These are phyloP conservation scores for Semaprochilodus insignis DNA, from an alignment of 2,797 vertebrate species.

Conservation along the genomic window DNA sequence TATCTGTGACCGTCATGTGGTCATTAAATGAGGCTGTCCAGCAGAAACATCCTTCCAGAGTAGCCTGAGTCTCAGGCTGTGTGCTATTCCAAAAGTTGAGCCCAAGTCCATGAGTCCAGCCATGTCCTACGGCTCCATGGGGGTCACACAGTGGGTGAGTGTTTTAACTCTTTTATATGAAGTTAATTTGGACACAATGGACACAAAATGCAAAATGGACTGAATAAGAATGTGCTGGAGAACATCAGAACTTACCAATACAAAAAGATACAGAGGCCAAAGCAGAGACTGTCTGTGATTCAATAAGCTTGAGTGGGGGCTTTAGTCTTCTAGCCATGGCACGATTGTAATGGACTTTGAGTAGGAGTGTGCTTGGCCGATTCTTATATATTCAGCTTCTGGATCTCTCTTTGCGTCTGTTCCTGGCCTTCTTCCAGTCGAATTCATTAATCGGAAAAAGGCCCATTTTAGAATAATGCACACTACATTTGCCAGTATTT, in stretches of 20 bases:
- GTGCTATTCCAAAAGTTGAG: not conserved
- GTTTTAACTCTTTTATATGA: not conserved
- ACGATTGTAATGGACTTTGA: not conserved
- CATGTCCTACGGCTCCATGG: slow-evolving; percentile 51
- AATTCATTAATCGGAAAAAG: too few relatives aligned
- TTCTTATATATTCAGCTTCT: too few relatives aligned
- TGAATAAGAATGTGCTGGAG: not conserved
- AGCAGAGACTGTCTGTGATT: too few relatives aligned
- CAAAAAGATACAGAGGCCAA: not conserved
- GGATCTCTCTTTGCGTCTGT: too few relatives aligned
- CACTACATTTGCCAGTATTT: not conserved
- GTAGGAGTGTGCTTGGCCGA: too few relatives aligned
- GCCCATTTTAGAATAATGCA: too few relatives aligned
- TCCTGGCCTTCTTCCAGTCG: too few relatives aligned
- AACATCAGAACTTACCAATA: too few relatives aligned
- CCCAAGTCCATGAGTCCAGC: not conserved
- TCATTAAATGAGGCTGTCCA: not conserved
- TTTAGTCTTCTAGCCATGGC: not conserved
- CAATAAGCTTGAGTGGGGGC: too few relatives aligned
- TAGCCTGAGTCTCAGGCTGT: not conserved
- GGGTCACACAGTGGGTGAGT: slow-evolving; percentile 26
- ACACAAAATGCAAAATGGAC: not conserved
- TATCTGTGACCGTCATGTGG: slow-evolving; percentile 53
- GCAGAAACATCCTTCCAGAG: slow-evolving; percentile 17
- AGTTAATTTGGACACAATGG: not conserved